phyloP scores from a whole-genome alignment of 2,797 vertebrate genomes.

The Chaetodon trifasciatus region DNA sequence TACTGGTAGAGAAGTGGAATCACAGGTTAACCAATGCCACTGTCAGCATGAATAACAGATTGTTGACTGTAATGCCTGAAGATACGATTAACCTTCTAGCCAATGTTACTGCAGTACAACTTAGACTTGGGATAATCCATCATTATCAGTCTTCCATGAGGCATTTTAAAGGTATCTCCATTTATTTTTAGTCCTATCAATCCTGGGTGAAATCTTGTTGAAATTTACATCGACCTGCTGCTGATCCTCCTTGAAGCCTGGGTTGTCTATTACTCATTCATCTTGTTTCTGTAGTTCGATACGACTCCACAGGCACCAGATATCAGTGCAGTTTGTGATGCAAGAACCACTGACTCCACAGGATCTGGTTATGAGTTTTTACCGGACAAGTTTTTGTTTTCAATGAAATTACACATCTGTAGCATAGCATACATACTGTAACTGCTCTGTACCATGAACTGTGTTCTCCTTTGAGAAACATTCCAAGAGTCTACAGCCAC shows the following conservation, averaged over 20 bases:
- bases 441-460: not conserved
- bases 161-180: not conserved
- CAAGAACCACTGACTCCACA: not conserved
- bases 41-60: conserved; percentile 4
- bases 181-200: conserved; percentile 5
- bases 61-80: not conserved
- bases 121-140: not conserved
- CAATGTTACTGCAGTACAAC: not conserved
- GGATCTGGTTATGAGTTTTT: not conserved
- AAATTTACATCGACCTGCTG: conserved; percentile 7
- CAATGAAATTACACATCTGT: not conserved
- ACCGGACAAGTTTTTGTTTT: not conserved
- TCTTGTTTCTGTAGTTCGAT: conserved; percentile 19
- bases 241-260: conserved; percentile 10
- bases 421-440: not conserved
- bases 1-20: not conserved
- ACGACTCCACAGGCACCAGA: not conserved
- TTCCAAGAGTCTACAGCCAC: not conserved
- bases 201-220: not conserved
- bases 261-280: conserved; percentile 17
- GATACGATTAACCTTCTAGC: conserved; percentile 6
- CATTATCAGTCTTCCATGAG: not conserved
- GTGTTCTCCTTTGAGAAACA: not conserved
- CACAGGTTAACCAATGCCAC: not conserved
- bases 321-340: conserved; percentile 7